A percentile compares a stretch with the other conserved stretches of the same genome.
These are phyloP conservation scores for Cheilosia vernalis DNA, from an alignment of 2,888 invertebrate genomes.

Conservation along the genomic window DNA sequence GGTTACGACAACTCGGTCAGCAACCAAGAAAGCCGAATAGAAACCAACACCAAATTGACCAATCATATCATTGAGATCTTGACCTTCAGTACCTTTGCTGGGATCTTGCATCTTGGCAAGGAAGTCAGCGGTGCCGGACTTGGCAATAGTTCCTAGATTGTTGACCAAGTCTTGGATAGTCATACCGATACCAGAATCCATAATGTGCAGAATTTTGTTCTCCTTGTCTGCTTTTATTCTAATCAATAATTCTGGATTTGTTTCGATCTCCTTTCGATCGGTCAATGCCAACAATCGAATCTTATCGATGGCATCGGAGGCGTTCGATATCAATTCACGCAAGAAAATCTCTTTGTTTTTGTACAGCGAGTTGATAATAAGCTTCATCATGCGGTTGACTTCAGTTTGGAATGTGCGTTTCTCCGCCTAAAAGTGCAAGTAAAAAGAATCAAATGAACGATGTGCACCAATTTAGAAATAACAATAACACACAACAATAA, in stretches of 20 bases:
- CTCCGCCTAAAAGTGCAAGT: slow-evolving; percentile 85
- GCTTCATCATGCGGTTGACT: slow-evolving; percentile 99
- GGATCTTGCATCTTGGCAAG: slow-evolving; percentile 93
- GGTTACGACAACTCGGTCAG: slow-evolving; percentile 97
- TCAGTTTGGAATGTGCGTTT: slow-evolving; percentile 98
- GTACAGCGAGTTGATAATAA: slow-evolving; percentile 99
- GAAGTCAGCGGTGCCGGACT: slow-evolving; percentile 98
- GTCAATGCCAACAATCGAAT: slow-evolving; percentile 97
- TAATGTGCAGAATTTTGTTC: slow-evolving; percentile 94
- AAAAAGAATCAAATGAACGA: not conserved
- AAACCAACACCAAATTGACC: slow-evolving; percentile 99
- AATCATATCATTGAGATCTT: slow-evolving; percentile 98
- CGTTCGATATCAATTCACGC: slow-evolving; percentile 99
- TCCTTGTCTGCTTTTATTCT: slow-evolving; percentile 97
- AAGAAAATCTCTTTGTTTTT: slow-evolving; percentile 99
- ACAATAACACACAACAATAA: not conserved
- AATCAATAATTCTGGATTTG: slow-evolving; percentile 93
- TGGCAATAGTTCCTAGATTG: slow-evolving; percentile 99
- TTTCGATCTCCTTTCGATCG: slow-evolving; percentile 90
- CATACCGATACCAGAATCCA: slow-evolving; percentile 99
- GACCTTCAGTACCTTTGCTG: slow-evolving; percentile 83
- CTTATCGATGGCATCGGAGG: slow-evolving; percentile 99
- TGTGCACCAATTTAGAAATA: not conserved
- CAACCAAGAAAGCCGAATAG: slow-evolving; percentile 98
- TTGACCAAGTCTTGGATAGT: slow-evolving; percentile 95